Percentiles rank a stretch among this genome's conserved stretches.
Evolutionary conservation across 2,888 invertebrate species (phyloP).

Genomic region (Osedax frankpressi): DNA sequence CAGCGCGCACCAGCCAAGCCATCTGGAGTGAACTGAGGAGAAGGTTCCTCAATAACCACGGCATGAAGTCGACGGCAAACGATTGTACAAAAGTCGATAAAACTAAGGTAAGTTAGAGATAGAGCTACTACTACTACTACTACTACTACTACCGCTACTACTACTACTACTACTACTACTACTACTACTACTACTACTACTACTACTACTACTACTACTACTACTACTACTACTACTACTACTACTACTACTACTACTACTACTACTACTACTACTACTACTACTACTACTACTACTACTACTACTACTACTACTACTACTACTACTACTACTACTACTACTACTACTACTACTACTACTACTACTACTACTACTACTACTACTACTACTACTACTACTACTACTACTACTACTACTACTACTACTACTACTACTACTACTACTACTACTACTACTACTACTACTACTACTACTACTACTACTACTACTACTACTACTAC

Average conservation of each 20-base stretch:
- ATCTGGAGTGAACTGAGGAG: not conserved
- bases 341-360: not conserved
- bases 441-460: not conserved
- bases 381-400: not conserved
- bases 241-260: not conserved
- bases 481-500: not conserved
- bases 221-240: constrained; percentile 1
- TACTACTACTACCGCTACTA: not conserved
- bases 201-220: not conserved
- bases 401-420: not conserved
- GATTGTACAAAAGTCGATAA: not conserved
- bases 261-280: not conserved
- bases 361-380: not conserved
- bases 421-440: not conserved
- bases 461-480: not conserved
- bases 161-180: not conserved
- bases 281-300: not conserved
- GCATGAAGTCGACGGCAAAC: not conserved
- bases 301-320: not conserved
- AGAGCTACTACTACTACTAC: not conserved
- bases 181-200: not conserved
- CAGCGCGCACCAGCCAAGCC: not conserved
- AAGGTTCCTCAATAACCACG: not conserved
- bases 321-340: not conserved
- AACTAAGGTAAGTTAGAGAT: not conserved